Conservation (phyloP, 2,113 vertebrate genomes). For the Chauna torquata region DNA sequence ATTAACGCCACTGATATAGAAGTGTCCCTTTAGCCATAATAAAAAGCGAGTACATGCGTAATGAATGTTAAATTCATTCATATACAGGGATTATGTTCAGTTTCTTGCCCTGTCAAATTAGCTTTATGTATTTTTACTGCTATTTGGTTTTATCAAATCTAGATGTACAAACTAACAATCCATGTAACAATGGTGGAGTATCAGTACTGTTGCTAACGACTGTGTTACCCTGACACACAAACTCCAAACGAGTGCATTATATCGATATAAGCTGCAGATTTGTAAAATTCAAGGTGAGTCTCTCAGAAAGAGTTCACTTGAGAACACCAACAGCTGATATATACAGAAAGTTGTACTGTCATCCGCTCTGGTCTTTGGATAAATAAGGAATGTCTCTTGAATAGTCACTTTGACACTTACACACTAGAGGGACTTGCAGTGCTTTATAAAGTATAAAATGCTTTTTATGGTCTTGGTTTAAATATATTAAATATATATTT, state of each 20-base stretch:
- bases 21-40: neutral
- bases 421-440: neutral
- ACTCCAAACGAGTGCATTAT: rapidly evolving
- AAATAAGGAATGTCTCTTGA: too few relatives aligned
- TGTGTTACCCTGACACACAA: rapidly evolving
- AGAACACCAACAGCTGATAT: rapidly evolving
- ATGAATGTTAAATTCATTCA: neutral
- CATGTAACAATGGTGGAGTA: rapidly evolving
- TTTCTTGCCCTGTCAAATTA: neutral
- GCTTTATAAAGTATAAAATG: neutral
- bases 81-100: neutral
- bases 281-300: neutral
- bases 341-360: rapidly evolving
- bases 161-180: neutral
- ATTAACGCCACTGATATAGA: neutral
- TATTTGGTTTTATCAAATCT: neutral
- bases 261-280: neutral
- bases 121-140: neutral
- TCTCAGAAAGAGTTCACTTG: neutral
- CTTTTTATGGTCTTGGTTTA: neutral
- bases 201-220: neutral
- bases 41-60: neutral
- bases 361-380: neutral
- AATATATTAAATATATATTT: neutral
- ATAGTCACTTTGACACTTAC: neutral